Percentiles rank a stretch among this genome's conserved stretches.
These are phyloP conservation scores for Otus sunia DNA, from an alignment of 2,113 vertebrate species.

Conservation along the genomic window DNA sequence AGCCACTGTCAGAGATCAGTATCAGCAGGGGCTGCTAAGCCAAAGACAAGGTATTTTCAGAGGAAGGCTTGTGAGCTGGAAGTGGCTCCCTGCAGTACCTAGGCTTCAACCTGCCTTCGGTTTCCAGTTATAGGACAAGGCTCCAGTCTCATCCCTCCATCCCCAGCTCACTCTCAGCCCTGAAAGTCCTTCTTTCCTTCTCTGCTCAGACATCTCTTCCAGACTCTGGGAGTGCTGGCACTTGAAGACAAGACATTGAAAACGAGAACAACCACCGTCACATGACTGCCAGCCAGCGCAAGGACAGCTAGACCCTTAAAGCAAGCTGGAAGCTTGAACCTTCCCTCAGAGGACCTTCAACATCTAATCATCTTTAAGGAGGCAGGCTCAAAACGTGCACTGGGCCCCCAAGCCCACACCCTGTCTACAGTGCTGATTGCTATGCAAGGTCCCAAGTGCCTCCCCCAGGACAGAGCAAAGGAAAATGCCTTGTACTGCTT, in stretches of 20 bases:
- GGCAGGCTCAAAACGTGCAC: not conserved
- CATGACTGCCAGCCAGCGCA: not conserved
- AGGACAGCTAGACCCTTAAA: not conserved
- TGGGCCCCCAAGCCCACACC: accelerated
- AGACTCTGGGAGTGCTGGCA: not conserved
- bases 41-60: not conserved
- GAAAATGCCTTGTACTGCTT: not conserved
- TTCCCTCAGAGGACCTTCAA: not conserved
- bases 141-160: not conserved
- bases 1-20: not conserved
- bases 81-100: not conserved
- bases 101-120: not conserved
- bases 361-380: not conserved
- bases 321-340: not conserved
- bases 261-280: not conserved
- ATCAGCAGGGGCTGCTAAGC: not conserved
- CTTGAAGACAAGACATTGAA: not conserved
- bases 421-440: not conserved
- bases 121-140: not conserved
- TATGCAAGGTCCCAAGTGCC: not conserved
- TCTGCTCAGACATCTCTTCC: not conserved
- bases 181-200: not conserved
- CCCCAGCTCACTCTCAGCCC: not conserved
- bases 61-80: not conserved
- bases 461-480: not conserved